Conservation (phyloP, 2,797 vertebrate genomes). For the Acipenser transmontanus region DNA sequence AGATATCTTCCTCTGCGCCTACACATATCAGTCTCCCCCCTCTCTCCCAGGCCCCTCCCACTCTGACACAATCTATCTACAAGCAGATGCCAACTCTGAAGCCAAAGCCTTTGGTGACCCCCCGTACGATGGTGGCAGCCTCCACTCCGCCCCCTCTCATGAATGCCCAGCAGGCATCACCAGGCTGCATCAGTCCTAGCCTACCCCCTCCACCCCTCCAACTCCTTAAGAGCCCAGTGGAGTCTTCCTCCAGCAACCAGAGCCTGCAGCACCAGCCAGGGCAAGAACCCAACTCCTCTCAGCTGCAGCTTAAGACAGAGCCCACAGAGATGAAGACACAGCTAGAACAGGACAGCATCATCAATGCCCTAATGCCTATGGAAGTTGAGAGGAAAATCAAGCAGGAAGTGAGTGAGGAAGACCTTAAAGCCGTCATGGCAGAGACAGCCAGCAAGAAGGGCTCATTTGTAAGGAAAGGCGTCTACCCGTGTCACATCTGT, state of each 20-base stretch:
- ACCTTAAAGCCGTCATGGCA: constrained; percentile 58
- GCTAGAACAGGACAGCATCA: constrained; percentile 76
- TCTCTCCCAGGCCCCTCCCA: constrained; percentile 62
- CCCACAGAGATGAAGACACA: constrained; percentile 64
- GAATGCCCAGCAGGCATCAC: constrained; percentile 84
- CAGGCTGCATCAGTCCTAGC: constrained; percentile 84
- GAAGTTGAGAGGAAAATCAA: constrained; percentile 76
- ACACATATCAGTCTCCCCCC: constrained; percentile 78
- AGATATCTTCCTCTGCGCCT: constrained; percentile 77
- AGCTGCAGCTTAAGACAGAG: constrained; percentile 47
- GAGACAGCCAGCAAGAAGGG: constrained; percentile 58
- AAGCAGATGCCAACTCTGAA: constrained; percentile 87
- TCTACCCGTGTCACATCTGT: constrained; percentile 87
- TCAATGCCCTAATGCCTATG: constrained; percentile 69
- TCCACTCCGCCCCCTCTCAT: constrained; percentile 82
- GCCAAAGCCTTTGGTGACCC: constrained; percentile 83
- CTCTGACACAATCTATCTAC: constrained; percentile 60
- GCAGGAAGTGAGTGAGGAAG: constrained; percentile 75
- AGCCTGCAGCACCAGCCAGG: constrained; percentile 37
- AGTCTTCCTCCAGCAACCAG: constrained; percentile 47
- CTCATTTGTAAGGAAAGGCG: constrained; percentile 62
- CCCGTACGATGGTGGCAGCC: constrained; percentile 76
- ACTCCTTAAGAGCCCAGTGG: constrained; percentile 63
- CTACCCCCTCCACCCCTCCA: constrained; percentile 72
- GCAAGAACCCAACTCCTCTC: constrained; percentile 39